Conservation (phyloP, 1,140 invertebrate genomes). For the Drosophila triauraria region DNA sequence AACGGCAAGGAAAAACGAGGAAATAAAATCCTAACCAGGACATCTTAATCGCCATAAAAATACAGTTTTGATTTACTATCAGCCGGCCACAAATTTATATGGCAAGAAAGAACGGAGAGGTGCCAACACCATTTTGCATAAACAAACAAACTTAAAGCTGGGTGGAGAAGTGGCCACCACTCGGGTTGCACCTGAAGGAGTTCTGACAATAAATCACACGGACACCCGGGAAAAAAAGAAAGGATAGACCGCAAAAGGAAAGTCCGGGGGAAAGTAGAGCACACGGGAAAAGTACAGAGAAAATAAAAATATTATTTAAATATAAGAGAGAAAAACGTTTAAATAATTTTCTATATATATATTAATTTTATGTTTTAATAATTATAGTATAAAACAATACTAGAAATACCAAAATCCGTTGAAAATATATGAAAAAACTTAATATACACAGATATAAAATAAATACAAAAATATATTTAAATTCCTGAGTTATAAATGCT, state of each 20-base stretch:
- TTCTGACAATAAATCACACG: constrained; percentile 64
- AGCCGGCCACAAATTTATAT: constrained; percentile 10
- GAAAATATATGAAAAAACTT: no score
- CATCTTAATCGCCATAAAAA: constrained; percentile 72
- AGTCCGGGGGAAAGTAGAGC: constrained; percentile 37
- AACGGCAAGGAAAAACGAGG: constrained; percentile 11
- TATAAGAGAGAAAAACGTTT: neutral
- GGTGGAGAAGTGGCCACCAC: constrained; percentile 8
- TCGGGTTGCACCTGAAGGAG: constrained; percentile 51
- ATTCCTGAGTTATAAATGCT: no score
- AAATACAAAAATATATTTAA: neutral
- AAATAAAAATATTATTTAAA: neutral
- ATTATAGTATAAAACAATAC: no score
- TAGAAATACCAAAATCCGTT: no score
- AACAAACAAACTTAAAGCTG: constrained; percentile 18
- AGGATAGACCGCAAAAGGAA: constrained; percentile 40
- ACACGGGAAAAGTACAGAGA: constrained; percentile 4
- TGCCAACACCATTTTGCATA: constrained; percentile 70
- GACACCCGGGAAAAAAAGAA: constrained; percentile 15
- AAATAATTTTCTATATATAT: no score
- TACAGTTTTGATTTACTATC: constrained; percentile 77
- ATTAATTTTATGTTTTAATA: neutral
- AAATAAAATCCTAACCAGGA: constrained; percentile 57
- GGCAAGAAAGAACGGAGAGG: constrained; percentile 27
- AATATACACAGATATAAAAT: neutral